Evolutionary conservation across 2,888 invertebrate species (phyloP).

Genomic region (Drosophila leonis): DNA sequence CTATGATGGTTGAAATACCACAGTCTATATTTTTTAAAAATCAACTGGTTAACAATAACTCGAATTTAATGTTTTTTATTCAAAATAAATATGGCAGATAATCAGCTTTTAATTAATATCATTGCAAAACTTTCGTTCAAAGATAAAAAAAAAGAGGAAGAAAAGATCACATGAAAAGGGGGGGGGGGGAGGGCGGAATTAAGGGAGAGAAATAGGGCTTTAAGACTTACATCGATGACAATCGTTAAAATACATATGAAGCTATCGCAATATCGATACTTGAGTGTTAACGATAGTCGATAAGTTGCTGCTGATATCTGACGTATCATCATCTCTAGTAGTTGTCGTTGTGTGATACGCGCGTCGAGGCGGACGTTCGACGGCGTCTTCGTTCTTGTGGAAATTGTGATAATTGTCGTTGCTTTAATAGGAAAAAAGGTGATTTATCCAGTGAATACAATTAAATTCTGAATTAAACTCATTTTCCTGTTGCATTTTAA

Average conservation of each 20-base stretch:
- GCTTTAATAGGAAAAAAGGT: slow-evolving; percentile 49
- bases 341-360: slow-evolving; percentile 48
- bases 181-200: too few relatives aligned
- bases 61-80: not conserved
- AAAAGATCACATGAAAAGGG: too few relatives aligned
- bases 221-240: not conserved
- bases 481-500: not conserved
- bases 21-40: not conserved
- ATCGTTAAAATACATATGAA: not conserved
- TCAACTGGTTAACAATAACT: not conserved
- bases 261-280: slow-evolving; percentile 7
- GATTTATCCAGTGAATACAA: slow-evolving; percentile 31
- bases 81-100: not conserved
- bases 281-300: slow-evolving; percentile 10
- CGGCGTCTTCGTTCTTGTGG: slow-evolving; percentile 5
- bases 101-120: not conserved
- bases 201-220: too few relatives aligned
- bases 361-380: slow-evolving; percentile 43
- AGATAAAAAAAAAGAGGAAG: too few relatives aligned
- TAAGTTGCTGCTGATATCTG: not conserved
- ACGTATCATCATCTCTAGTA: slow-evolving; percentile 16
- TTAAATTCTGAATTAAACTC: slow-evolving; percentile 41
- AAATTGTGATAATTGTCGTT: slow-evolving; percentile 29
- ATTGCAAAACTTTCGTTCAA: not conserved
- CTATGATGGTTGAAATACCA: not conserved